phyloP scores from a whole-genome alignment of 2,113 vertebrate species.

The Prunella fulvescens region DNA sequence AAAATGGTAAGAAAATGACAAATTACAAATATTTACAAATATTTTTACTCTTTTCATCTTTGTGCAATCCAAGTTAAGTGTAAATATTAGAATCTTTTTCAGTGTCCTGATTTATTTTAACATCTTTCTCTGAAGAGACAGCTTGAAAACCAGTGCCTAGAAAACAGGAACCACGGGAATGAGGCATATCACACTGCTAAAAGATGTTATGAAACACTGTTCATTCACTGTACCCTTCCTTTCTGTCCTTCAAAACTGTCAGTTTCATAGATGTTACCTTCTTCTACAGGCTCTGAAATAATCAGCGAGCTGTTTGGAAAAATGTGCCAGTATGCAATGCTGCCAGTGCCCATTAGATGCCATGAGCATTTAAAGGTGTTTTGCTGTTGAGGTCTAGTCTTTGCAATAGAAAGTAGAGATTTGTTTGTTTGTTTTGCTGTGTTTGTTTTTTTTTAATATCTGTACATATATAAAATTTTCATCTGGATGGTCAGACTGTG shows the following conservation, averaged over 20 bases:
- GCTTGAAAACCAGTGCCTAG: neutral
- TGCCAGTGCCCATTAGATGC: neutral
- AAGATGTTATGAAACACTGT: neutral
- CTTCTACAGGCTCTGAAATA: neutral
- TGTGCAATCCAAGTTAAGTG: neutral
- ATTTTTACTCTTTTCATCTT: neutral
- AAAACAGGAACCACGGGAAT: neutral
- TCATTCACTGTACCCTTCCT: neutral
- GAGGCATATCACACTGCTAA: neutral
- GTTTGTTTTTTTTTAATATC: neutral
- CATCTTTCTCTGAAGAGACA: neutral
- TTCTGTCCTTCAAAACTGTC: neutral
- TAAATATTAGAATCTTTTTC: neutral
- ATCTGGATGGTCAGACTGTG: neutral
- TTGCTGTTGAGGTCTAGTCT: neutral
- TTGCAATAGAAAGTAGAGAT: neutral
- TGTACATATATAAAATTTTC: neutral
- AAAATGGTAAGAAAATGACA: neutral
- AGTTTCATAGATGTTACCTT: neutral
- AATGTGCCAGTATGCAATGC: neutral
- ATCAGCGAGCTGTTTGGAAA: neutral
- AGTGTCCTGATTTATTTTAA: neutral
- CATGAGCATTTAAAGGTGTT: neutral
- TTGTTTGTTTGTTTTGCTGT: neutral
- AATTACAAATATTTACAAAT: neutral